Percentiles rank a stretch among this genome's conserved stretches.
Conservation (phyloP, 2,113 vertebrate species). For the Lathamus discolor region DNA sequence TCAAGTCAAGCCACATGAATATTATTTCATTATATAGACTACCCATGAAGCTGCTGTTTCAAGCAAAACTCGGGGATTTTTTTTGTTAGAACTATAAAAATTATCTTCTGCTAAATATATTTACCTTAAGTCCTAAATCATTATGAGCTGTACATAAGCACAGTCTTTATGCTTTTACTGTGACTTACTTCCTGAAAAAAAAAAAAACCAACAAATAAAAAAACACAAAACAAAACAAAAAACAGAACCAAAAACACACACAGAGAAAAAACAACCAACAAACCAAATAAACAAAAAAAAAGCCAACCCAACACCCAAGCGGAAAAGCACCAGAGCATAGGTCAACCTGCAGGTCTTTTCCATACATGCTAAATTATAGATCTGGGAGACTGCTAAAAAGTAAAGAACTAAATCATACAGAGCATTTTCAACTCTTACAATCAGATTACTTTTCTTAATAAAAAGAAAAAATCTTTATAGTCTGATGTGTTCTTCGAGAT, state of each 20-base stretch:
- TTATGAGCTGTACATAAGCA: background rate
- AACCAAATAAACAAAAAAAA: background rate
- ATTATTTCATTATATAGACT: background rate
- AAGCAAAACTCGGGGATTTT: background rate
- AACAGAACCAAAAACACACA: background rate
- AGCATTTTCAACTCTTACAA: background rate
- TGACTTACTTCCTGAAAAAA: background rate
- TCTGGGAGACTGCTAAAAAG: background rate
- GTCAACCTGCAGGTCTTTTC: background rate
- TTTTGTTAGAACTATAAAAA: background rate
- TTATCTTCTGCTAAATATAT: background rate
- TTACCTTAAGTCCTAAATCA: background rate
- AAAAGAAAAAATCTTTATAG: background rate
- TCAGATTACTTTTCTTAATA: background rate
- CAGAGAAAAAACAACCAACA: background rate
- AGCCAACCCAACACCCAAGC: fast-evolving
- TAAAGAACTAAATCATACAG: background rate
- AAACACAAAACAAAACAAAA: background rate
- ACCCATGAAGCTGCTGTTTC: background rate
- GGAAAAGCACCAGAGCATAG: background rate
- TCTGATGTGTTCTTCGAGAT: background rate
- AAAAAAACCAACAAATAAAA: too few relatives aligned
- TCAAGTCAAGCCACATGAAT: background rate
- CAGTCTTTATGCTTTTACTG: background rate
- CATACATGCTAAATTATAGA: background rate